Evolutionary conservation across 1,140 invertebrate genomes (phyloP).

Genomic region (Streblospio benedicti): DNA sequence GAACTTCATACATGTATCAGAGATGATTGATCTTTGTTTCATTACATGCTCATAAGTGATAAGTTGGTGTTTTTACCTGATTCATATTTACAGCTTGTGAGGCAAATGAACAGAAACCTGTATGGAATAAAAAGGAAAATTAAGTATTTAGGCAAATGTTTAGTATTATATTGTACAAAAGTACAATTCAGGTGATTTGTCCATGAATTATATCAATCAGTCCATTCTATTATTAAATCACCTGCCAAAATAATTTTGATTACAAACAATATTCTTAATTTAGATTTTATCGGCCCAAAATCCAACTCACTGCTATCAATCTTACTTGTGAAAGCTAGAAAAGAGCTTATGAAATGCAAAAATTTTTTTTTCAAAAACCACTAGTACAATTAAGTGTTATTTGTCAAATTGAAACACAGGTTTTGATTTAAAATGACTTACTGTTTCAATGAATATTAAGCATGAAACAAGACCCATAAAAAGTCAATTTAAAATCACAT

Average conservation of each 20-base stretch:
- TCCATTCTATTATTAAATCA: neutral
- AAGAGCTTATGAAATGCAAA: too few relatives aligned
- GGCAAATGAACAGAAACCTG: slow-evolving; percentile 40
- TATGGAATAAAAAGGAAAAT: slow-evolving; percentile 25
- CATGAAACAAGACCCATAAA: too few relatives aligned
- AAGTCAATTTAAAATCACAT: too few relatives aligned
- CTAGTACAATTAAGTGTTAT: too few relatives aligned
- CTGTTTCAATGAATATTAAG: too few relatives aligned
- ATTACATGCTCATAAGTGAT: neutral
- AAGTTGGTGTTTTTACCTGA: slow-evolving; percentile 29
- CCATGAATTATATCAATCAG: neutral
- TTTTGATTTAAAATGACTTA: too few relatives aligned
- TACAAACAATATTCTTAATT: neutral
- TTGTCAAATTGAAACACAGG: too few relatives aligned
- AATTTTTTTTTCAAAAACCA: too few relatives aligned
- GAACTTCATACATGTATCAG: too few relatives aligned
- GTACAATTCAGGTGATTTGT: neutral
- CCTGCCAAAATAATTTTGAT: neutral
- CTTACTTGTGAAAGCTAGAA: too few relatives aligned
- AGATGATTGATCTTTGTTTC: neutral
- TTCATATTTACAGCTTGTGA: slow-evolving; percentile 45
- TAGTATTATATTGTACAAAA: neutral
- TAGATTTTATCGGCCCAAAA: too few relatives aligned
- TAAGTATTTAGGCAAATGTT: neutral
- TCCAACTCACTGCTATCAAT: too few relatives aligned